Conservation (phyloP, 2,888 invertebrate genomes). For the Acleris laterana region DNA sequence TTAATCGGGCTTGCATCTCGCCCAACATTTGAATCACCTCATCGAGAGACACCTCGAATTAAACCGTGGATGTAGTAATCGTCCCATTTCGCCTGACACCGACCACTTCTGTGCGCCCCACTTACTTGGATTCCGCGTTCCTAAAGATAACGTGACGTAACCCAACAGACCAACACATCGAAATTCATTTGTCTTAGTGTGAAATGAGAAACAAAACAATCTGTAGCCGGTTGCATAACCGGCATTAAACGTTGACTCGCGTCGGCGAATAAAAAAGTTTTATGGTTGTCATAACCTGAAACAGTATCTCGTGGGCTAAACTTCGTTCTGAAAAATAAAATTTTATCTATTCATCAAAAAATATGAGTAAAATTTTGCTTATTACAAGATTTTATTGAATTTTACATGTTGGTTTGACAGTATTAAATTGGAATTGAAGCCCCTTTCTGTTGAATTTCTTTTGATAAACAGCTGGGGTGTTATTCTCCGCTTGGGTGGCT, state of each 20-base stretch:
- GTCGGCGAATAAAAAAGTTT: neutral
- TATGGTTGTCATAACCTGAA: slow-evolving; percentile 1
- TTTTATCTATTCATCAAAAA: no score
- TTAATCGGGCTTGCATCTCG: neutral
- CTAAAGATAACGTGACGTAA: slow-evolving; percentile 38
- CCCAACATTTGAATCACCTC: neutral
- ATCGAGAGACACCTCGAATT: neutral
- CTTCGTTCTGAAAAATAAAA: no score
- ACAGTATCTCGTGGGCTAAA: no score
- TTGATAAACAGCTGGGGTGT: no score
- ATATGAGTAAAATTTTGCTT: no score
- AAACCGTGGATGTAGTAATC: slow-evolving; percentile 20
- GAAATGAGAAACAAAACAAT: slow-evolving; percentile 21
- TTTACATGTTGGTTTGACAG: no score
- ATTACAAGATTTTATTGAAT: no score
- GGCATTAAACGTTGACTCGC: slow-evolving; percentile 4
- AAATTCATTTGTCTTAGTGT: slow-evolving; percentile 37
- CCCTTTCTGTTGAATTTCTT: no score
- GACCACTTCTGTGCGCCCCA: slow-evolving; percentile 26
- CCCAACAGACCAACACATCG: slow-evolving; percentile 36
- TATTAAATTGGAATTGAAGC: no score
- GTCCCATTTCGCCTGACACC: slow-evolving; percentile 46
- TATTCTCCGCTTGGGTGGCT: no score
- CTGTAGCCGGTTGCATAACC: slow-evolving; percentile 12
- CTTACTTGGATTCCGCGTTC: slow-evolving; percentile 56